phyloP scores from a whole-genome alignment of 2,888 invertebrate species.

The Beris morrisii region DNA sequence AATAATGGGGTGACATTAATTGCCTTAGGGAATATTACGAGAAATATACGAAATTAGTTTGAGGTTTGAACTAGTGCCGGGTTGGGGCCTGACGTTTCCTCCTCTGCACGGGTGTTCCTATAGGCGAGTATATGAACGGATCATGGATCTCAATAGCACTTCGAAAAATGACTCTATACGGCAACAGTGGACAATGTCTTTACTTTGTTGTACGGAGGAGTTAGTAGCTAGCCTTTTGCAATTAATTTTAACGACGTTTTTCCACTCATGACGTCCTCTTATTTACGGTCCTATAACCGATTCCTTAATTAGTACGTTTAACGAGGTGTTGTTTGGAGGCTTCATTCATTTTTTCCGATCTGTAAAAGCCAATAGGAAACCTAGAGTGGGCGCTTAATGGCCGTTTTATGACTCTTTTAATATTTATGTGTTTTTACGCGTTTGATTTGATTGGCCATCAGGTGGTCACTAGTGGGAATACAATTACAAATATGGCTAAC shows the following conservation, averaged over 20 bases:
- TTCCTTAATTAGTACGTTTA: slow-evolving; percentile 33
- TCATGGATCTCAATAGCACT: neutral
- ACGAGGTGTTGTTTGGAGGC: slow-evolving; percentile 28
- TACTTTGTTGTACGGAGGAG: slow-evolving; percentile 10
- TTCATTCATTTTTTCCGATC: slow-evolving; percentile 7
- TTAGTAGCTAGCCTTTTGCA: too few species aligned
- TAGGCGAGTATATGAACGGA: too few species aligned
- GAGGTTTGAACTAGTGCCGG: too few species aligned
- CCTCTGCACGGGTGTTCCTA: too few species aligned
- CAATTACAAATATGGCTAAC: too few species aligned
- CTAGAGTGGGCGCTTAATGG: slow-evolving; percentile 26
- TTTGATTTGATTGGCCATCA: slow-evolving; percentile 28
- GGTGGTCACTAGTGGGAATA: too few species aligned
- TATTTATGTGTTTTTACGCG: slow-evolving; percentile 27
- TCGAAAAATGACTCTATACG: slow-evolving; percentile 8
- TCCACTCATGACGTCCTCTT: slow-evolving; percentile 10
- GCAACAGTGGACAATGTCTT: slow-evolving; percentile 15
- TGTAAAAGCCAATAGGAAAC: slow-evolving; percentile 11
- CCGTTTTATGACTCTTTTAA: slow-evolving; percentile 29
- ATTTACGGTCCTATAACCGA: slow-evolving; percentile 22
- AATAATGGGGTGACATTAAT: slow-evolving; percentile 58
- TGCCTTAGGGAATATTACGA: slow-evolving; percentile 43
- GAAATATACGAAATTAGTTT: too few species aligned
- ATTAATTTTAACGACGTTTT: slow-evolving; percentile 11
- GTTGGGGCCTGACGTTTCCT: too few species aligned